These are phyloP conservation scores for Bactericera cockerelli DNA, from an alignment of 1,140 invertebrate genomes.

Conservation along the genomic window DNA sequence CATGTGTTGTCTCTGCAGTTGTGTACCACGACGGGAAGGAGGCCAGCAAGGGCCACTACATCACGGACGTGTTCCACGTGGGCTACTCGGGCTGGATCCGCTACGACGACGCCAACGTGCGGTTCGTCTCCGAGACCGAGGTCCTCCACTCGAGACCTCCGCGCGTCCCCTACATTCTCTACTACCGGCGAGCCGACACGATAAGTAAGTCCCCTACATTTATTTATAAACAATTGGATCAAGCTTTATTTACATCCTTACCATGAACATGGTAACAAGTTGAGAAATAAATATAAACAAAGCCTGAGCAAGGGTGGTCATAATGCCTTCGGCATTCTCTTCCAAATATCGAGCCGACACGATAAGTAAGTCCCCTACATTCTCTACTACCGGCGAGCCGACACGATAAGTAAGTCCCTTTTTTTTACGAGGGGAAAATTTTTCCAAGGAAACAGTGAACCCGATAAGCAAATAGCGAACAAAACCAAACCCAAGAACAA, in stretches of 20 bases:
- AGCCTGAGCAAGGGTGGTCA: too few relatives aligned
- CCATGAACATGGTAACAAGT: too few relatives aligned
- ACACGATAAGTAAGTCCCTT: too few relatives aligned
- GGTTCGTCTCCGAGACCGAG: constrained; percentile 41
- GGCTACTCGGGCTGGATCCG: constrained; percentile 79
- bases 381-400: constrained; percentile 74
- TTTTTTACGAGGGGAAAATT: too few relatives aligned
- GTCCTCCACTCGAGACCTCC: constrained; percentile 66
- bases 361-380: constrained; percentile 90
- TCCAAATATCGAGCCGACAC: constrained; percentile 87
- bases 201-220: constrained; percentile 36
- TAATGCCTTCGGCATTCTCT: too few relatives aligned
- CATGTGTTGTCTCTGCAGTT: constrained; percentile 37
- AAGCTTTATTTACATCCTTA: too few relatives aligned
- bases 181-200: constrained; percentile 74
- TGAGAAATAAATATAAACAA: too few relatives aligned
- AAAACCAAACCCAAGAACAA: too few relatives aligned
- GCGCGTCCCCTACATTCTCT: constrained; percentile 81
- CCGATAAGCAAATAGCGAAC: too few relatives aligned
- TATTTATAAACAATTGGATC: too few relatives aligned
- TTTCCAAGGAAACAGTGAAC: too few relatives aligned
- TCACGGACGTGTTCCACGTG: constrained; percentile 75
- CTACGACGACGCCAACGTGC: constrained; percentile 75
- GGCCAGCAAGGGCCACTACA: constrained; percentile 83
- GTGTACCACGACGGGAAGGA: constrained; percentile 91